Evolutionary conservation across 2,797 vertebrate genomes (phyloP), one percentile per base, ranked within the genome.

Genomic region (Steatocranus sp.): DNA sequence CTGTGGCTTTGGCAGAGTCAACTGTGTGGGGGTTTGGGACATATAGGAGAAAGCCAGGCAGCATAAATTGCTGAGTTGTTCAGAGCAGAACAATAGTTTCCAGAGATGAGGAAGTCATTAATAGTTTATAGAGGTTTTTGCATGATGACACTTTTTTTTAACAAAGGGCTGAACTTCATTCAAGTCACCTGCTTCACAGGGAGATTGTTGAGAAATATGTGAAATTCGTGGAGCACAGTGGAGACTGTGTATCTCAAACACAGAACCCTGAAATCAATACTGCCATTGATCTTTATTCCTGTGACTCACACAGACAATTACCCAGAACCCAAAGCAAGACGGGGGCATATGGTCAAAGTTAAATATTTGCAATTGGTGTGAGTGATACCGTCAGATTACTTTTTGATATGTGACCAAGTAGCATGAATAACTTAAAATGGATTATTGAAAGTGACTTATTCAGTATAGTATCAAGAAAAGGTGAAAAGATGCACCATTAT

Each of bases 1-100:
- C 85, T 83, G 84, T 90, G 75, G 83, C 84, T 87, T 82, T 88
- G 88, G 88, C 83, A 86, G 54, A 90, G 74, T 92, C 87, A 86
- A 78, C 83, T 66, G 78, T 66, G 80, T 77, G 80, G 86, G 86
- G 78, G 81, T 74, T 81, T 87, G 81, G 81, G 73, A 87, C 80
- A 79, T 75, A 81, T 32, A 81, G 68, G 27, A 43, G 43, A 53
- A 83, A 90, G 77, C 78, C 86, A 90, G 86, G 89, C 68, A 83
- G 81, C 51, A 90, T 83, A 88, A 90, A 89, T 51, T 87, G 85
- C 86, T 83, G 89, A 90, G 48, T 68, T 84, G 76, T 78, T 87
- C 56, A 61, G 27, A 79, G 63, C 30, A 80, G 77, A 90, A 83
- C 84, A 89, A 88, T 82, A 53, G 63, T 80, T 90, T 84, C 76